Base-by-base conservation (phyloP, 2,888 invertebrate species). In the Biston stratarius region DNA sequence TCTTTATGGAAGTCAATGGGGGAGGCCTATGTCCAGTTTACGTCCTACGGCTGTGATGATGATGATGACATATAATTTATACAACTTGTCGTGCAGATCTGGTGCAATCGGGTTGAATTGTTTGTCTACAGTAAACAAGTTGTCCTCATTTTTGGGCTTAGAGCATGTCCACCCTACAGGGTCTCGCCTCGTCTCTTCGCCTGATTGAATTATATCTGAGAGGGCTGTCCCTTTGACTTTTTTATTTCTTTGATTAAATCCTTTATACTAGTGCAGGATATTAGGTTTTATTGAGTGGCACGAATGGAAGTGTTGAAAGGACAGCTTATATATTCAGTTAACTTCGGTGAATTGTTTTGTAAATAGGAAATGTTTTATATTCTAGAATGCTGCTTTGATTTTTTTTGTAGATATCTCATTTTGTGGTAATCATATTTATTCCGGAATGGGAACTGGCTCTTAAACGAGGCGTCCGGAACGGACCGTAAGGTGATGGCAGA, bases 201-300 rank as follows among this genome's bases (percentile, higher is more conserved):
- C 73, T 73, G 76, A 82, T 81, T 78, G 82, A 80, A 80, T 81
- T 80, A 78, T 78, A 73, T 68, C 73, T 75, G 75, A 76, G 79
- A 78, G 74, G 80, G 64, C 64, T 36, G 61, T 56, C 64, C 61
- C 79, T 80, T 79, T 76, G 76, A 75, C 73, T 71, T 80, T 73
- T 81, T 81, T 77, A 72, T 76, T 74, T 69, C 71, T 70, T 71
- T 76, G 77, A 77, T 77, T 76, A 74, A 76, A 77, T 76, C 73
- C 73, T 67, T 71, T 74, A 70, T 53, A 64, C 42, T 56, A 59
- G 62, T 64, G 58, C 38, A 47, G 60, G 64, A 45, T 60, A 67
- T 64, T 66, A 65, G 58, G 53, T 57, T 67, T 60, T 63, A 68
- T 64, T 62, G 65, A 64, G 63, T 57, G 64, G 58, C 60, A 36